Percentiles rank a stretch among this genome's conserved stretches.
Conservation (phyloP, 2,797 vertebrate genomes). For the Paratrypauchen microcephalus region DNA sequence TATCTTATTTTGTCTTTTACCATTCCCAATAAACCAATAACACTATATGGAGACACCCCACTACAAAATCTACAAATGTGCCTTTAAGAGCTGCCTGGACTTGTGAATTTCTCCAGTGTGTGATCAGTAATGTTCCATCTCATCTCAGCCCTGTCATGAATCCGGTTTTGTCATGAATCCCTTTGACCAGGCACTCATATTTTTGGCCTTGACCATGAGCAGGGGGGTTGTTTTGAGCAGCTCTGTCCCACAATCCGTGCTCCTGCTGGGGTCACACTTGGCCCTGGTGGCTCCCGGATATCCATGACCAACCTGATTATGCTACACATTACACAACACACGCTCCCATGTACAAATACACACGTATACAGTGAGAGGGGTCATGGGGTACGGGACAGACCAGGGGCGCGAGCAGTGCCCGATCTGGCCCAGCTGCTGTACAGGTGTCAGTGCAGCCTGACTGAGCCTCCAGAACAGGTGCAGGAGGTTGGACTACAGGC, state of each 20-base stretch:
- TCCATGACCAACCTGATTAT: conserved; percentile 72
- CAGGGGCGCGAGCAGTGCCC: conserved; percentile 46
- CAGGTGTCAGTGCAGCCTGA: conserved; percentile 69
- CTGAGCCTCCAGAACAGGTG: conserved; percentile 80
- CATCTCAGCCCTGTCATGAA: no score
- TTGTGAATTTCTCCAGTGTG: no score
- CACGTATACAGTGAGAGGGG: conserved; percentile 22
- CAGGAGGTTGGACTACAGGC: conserved; percentile 76
- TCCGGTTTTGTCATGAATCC: no score
- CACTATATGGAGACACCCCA: no score
- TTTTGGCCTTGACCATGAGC: background rate
- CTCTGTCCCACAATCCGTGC: conserved; percentile 38
- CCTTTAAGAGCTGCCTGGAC: no score
- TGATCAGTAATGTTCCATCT: no score
- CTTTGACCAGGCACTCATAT: conserved; percentile 2
- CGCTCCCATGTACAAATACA: conserved; percentile 6
- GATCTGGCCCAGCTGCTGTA: conserved; percentile 58
- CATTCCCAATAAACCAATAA: no score
- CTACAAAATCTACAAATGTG: no score
- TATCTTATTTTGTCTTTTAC: no score
- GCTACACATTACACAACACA: conserved; percentile 51
- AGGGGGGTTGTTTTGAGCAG: conserved; percentile 32
- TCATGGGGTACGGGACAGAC: conserved; percentile 53
- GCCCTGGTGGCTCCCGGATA: conserved; percentile 55
- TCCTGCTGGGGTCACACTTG: conserved; percentile 57